phyloP scores from a whole-genome alignment of 2,113 vertebrate species.

The Scatophagus argus region DNA sequence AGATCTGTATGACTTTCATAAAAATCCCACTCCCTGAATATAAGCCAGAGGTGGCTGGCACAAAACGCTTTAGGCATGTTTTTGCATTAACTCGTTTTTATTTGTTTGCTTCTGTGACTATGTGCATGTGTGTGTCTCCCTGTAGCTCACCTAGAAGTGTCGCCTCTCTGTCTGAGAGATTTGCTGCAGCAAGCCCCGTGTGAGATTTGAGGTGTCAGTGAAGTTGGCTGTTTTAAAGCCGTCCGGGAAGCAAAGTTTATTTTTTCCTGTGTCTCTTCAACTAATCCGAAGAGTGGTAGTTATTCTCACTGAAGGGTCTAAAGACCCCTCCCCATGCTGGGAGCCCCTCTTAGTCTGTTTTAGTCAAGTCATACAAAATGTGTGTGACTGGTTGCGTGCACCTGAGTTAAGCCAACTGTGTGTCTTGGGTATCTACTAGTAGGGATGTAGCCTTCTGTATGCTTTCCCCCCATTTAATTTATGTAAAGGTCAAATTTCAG shows the following conservation, averaged over 20 bases:
- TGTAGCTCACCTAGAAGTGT: constrained; percentile 41
- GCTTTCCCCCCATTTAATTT: constrained; percentile 51
- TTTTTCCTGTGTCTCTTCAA: constrained; percentile 10
- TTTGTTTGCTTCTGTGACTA: constrained; percentile 40
- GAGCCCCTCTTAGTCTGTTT: constrained; percentile 1
- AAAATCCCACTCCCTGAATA: constrained; percentile 21
- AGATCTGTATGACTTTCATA: constrained; percentile 24
- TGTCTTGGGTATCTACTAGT: constrained; percentile 18
- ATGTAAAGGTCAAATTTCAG: constrained; percentile 66
- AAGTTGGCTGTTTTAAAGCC: constrained; percentile 34
- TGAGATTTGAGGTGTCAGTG: constrained; percentile 33
- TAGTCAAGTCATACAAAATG: too few species aligned
- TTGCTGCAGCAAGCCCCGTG: constrained; percentile 46
- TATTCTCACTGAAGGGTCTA: too few species aligned
- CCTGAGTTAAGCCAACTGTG: constrained; percentile 5
- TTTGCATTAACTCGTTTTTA: constrained; percentile 27
- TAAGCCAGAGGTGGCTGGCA: constrained; percentile 4
- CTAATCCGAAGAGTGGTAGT: constrained; percentile 39
- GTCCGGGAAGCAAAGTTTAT: not conserved
- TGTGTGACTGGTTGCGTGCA: constrained; percentile 4
- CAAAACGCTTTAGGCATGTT: constrained; percentile 14
- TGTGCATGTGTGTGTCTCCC: constrained; percentile 31
- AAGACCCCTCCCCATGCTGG: too few species aligned
- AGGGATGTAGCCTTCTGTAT: constrained; percentile 32
- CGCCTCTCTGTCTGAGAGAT: constrained; percentile 25